Evolutionary conservation across 1,140 invertebrate species (phyloP).

Genomic region (Scaptomyza graminum): DNA sequence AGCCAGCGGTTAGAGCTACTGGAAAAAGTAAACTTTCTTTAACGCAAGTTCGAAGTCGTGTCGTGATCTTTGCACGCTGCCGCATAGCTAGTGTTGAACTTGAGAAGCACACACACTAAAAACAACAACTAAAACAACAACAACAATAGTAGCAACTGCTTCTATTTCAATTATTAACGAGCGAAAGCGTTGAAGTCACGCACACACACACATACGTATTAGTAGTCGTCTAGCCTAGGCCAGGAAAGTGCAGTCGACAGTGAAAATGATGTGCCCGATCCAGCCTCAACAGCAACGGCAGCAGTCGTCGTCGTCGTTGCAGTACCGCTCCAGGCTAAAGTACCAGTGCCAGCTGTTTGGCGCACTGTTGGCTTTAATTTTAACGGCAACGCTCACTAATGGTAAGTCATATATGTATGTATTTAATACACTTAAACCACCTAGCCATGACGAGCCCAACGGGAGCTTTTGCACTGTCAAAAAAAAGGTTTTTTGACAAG

Average conservation of each 20-base stretch:
- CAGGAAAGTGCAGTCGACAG: conserved; percentile 54
- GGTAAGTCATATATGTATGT: conserved; percentile 55
- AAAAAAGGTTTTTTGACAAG: background rate
- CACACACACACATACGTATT: conserved; percentile 22
- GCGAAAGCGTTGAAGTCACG: conserved; percentile 82
- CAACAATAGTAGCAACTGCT: conserved; percentile 53
- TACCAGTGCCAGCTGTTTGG: conserved; percentile 71
- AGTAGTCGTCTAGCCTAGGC: conserved; percentile 35
- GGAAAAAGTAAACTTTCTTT: conserved; percentile 65
- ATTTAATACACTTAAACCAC: background rate
- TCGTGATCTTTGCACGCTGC: conserved; percentile 51
- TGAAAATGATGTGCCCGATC: conserved; percentile 49
- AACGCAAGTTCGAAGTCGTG: conserved; percentile 43
- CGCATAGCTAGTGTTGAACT: conserved; percentile 63
- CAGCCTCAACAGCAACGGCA: conserved; percentile 17
- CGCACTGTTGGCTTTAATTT: conserved; percentile 64
- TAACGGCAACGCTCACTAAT: conserved; percentile 62
- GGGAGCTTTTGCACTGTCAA: background rate
- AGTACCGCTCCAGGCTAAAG: conserved; percentile 32
- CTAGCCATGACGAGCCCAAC: background rate
- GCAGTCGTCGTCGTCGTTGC: conserved; percentile 3
- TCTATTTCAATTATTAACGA: conserved; percentile 83
- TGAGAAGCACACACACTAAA: conserved; percentile 27
- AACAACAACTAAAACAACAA: conserved; percentile 18
- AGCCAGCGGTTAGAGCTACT: conserved; percentile 28